Conservation (phyloP, 2,888 invertebrate species). For the Athalia circularis region DNA sequence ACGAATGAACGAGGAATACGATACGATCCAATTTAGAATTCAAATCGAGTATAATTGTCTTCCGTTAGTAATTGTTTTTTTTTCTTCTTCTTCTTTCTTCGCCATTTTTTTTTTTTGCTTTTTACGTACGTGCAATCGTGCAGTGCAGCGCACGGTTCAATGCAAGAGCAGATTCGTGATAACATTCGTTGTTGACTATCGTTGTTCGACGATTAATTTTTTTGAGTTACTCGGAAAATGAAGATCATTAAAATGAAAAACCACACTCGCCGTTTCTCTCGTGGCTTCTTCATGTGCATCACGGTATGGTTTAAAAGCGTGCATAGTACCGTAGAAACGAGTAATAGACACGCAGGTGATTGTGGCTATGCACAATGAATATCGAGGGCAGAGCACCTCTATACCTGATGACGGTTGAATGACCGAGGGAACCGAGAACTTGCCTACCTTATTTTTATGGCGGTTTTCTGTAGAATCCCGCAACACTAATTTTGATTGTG, state of each 20-base stretch:
- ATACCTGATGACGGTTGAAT: constrained; percentile 23
- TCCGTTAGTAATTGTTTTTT: background rate
- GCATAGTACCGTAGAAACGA: background rate
- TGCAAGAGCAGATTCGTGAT: background rate
- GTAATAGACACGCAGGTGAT: background rate
- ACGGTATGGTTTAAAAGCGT: background rate
- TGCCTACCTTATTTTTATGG: too few relatives aligned
- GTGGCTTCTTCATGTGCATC: background rate
- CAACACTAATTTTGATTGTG: background rate
- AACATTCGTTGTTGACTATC: too few relatives aligned
- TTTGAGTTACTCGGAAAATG: too few relatives aligned
- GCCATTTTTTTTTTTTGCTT: background rate
- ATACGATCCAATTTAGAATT: constrained; percentile 27
- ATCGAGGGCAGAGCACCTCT: constrained; percentile 11
- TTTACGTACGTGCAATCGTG: background rate
- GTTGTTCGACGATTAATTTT: too few relatives aligned
- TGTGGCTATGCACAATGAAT: constrained; percentile 7
- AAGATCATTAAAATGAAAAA: too few relatives aligned
- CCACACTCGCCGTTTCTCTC: too few relatives aligned
- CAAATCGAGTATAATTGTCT: constrained; percentile 9
- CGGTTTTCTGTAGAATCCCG: background rate
- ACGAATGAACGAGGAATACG: constrained; percentile 3
- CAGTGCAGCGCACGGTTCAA: background rate
- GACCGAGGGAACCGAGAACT: background rate
- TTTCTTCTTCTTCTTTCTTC: background rate